These are phyloP conservation scores for Meles meles DNA, from an alignment of 2,113 vertebrate species.

Conservation along the genomic window DNA sequence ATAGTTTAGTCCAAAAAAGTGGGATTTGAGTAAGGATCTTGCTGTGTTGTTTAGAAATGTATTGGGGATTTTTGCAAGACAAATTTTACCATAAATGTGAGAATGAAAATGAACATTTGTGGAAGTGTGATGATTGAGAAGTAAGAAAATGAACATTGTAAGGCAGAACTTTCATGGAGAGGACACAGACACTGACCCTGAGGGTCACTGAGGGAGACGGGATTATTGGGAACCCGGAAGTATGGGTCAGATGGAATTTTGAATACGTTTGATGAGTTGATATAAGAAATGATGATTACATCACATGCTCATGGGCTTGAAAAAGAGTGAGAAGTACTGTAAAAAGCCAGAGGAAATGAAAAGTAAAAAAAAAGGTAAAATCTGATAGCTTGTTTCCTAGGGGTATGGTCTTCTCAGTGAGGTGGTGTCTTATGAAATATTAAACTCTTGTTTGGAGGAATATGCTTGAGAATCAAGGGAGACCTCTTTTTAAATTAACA, in stretches of 20 bases:
- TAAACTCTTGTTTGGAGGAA: not conserved
- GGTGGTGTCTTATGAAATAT: not conserved
- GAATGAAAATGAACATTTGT: not conserved
- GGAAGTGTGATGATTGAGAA: not conserved
- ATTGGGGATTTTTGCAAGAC: not conserved
- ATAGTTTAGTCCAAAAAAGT: not conserved
- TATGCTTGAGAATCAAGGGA: not conserved
- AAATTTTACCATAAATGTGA: not conserved
- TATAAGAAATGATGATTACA: not conserved
- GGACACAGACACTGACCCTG: not conserved
- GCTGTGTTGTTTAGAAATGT: not conserved
- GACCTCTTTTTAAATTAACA: not conserved
- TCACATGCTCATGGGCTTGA: not conserved
- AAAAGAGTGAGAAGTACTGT: not conserved
- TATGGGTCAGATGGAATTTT: not conserved
- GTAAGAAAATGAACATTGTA: not conserved
- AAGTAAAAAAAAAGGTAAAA: not conserved
- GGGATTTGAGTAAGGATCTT: not conserved
- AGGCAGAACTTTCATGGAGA: not conserved
- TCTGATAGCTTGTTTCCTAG: not conserved
- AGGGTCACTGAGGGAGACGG: not conserved
- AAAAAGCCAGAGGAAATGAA: not conserved
- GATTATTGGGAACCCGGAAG: not conserved
- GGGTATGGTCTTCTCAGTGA: not conserved
- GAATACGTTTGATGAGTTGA: not conserved